Conservation (phyloP, 2,888 invertebrate species). For the Ptychoptera contaminata region DNA sequence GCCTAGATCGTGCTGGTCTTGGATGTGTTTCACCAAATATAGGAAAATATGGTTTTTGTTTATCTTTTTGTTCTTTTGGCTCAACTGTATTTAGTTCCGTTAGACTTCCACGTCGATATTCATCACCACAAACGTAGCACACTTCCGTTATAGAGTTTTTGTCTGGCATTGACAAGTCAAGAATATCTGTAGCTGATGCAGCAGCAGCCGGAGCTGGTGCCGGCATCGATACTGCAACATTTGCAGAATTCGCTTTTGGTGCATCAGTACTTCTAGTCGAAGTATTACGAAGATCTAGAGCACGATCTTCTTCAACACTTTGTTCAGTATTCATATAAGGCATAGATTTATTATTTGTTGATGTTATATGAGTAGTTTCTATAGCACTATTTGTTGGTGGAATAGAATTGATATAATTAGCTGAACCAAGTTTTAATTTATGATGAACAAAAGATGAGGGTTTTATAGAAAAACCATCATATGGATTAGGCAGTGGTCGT, state of each 20-base stretch:
- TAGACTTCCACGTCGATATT: slow-evolving; percentile 67
- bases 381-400: slow-evolving; percentile 8
- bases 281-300: slow-evolving; percentile 30
- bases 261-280: slow-evolving; percentile 17
- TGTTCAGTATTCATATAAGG: slow-evolving; percentile 8
- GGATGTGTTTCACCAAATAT: slow-evolving; percentile 65
- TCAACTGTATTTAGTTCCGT: slow-evolving; percentile 49
- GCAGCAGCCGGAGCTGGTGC: slow-evolving; percentile 33
- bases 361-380: slow-evolving; percentile 3
- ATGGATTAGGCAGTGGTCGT: slow-evolving; percentile 10
- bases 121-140: slow-evolving; percentile 81
- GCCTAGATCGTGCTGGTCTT: slow-evolving; percentile 67
- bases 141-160: slow-evolving; percentile 82
- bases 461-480: slow-evolving; percentile 19
- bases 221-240: slow-evolving; percentile 27
- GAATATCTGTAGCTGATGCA: slow-evolving; percentile 61
- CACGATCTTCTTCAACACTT: slow-evolving; percentile 21
- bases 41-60: slow-evolving; percentile 51
- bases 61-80: slow-evolving; percentile 34
- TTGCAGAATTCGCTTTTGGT: slow-evolving; percentile 3
- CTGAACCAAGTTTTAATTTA: slow-evolving; percentile 26
- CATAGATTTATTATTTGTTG: slow-evolving; percentile 7
- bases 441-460: slow-evolving; percentile 29
- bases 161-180: slow-evolving; percentile 83
- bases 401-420: slow-evolving; percentile 17